phyloP scores from a whole-genome alignment of 2,797 vertebrate genomes.

The Chiloscyllium punctatum region DNA sequence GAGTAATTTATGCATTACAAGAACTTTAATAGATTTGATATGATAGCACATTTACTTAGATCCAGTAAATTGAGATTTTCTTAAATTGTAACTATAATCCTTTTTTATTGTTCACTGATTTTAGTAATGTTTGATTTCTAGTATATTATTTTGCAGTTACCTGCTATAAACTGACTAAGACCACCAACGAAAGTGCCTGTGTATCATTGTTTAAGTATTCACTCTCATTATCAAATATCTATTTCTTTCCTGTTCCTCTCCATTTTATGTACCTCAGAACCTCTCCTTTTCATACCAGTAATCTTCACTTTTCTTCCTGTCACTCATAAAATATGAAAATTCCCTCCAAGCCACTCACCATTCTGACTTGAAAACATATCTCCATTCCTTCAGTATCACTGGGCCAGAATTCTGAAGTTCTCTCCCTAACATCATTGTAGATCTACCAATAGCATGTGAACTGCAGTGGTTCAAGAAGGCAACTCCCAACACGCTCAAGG shows the following conservation, averaged over 20 bases:
- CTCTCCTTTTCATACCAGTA: not conserved
- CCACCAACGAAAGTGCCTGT: not conserved
- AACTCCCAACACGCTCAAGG: too few relatives aligned
- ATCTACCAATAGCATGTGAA: too few relatives aligned
- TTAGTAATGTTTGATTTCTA: not conserved
- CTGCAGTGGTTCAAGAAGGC: too few relatives aligned
- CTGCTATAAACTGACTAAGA: not conserved
- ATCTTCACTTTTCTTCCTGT: not conserved
- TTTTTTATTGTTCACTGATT: not conserved
- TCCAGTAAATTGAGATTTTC: not conserved
- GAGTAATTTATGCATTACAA: not conserved
- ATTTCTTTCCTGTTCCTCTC: not conserved
- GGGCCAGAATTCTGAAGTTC: too few relatives aligned
- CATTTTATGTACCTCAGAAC: not conserved
- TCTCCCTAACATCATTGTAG: too few relatives aligned
- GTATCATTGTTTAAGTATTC: not conserved
- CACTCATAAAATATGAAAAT: too few relatives aligned
- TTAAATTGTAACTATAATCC: not conserved
- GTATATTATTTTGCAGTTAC: not conserved
- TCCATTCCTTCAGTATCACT: too few relatives aligned
- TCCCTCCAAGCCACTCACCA: too few relatives aligned
- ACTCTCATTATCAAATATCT: not conserved
- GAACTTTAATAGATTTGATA: conserved; percentile 3
- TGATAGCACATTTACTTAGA: not conserved
- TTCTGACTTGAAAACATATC: too few relatives aligned